Conservation (phyloP, 2,888 invertebrate species). For the Unio delphinus region DNA sequence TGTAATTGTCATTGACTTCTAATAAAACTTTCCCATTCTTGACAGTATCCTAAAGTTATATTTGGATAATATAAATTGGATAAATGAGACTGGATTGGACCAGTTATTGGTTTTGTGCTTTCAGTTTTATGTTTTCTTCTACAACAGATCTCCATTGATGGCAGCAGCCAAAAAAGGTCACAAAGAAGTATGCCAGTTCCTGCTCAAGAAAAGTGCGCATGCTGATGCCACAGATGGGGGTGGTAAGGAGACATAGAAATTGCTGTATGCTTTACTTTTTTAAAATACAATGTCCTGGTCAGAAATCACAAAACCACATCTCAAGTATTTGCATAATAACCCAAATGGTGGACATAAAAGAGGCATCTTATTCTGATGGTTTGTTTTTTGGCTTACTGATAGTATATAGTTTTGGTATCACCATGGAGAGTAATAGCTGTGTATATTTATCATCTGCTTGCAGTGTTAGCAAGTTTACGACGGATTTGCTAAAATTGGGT, state of each 20-base stretch:
- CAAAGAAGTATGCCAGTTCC: conserved; percentile 54
- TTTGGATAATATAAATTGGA: not conserved
- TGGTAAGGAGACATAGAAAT: conserved; percentile 26
- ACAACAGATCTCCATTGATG: conserved; percentile 59
- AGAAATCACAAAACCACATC: no score
- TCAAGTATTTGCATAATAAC: no score
- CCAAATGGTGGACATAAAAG: no score
- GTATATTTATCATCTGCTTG: no score
- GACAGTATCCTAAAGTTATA: not conserved
- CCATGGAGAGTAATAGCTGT: no score
- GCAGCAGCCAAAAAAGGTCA: conserved; percentile 62
- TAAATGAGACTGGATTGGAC: not conserved
- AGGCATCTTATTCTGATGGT: no score
- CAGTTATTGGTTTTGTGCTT: not conserved
- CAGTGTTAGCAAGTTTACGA: no score
- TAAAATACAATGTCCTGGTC: no score
- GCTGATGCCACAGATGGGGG: conserved; percentile 44
- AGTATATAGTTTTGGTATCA: no score
- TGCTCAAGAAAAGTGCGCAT: conserved; percentile 61
- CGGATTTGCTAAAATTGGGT: no score
- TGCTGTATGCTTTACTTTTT: no score
- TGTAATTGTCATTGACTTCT: not conserved
- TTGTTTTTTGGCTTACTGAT: no score
- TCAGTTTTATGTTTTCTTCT: not conserved
- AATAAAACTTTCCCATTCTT: not conserved